Base-by-base conservation (phyloP, 2,113 vertebrate species). In the Cariama cristata region DNA sequence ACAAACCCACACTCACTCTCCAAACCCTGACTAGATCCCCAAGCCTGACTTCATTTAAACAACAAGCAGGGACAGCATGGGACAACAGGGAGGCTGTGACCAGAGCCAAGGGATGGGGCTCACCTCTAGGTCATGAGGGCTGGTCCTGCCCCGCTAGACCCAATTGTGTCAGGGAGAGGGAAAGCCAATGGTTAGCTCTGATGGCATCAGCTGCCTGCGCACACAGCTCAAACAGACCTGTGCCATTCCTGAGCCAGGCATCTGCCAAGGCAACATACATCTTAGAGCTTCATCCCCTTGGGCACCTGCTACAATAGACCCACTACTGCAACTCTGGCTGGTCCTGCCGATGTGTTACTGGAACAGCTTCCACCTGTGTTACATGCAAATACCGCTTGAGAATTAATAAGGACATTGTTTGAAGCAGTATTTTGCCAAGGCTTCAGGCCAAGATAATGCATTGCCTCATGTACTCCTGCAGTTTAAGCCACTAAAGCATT, bases 131-230 rank as follows among this genome's bases (percentile, higher is more conserved):
- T 22, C 79, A 23, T 14, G 42, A 35, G 44, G 30, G 35, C 21
- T 60, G 35, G 11, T 75, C 40, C 49, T 68, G 42, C 32, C 45
- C 56, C 0, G 0, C 35, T 28, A 22, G 67, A 68, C 14, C 35
- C 28, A 13, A 1, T 22, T 0, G 0, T 8, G 6, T 23, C 45
- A 62, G 33, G 20, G 8, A 56, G 55, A 42, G 9, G 14, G 30
- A 49, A 67, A 30, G 12, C 24, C 17, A 11, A 5, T 1, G 0
- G 30, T 68, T 13, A 42, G n/a, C 44, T 79, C 2, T 0, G 3
- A 45, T 52, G 32, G 19, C 11, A 59, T 64, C 85, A 64, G 49
- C 33, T 56, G 71, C 42, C 40, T 1, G 0, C 1, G 1, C n/a
- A 45, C 28, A 13, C 33, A 30, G 42, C n/a, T 47, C 27, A n/a